Evolutionary conservation across 2,888 invertebrate genomes (phyloP).

Genomic region (Stramonita haemastoma): DNA sequence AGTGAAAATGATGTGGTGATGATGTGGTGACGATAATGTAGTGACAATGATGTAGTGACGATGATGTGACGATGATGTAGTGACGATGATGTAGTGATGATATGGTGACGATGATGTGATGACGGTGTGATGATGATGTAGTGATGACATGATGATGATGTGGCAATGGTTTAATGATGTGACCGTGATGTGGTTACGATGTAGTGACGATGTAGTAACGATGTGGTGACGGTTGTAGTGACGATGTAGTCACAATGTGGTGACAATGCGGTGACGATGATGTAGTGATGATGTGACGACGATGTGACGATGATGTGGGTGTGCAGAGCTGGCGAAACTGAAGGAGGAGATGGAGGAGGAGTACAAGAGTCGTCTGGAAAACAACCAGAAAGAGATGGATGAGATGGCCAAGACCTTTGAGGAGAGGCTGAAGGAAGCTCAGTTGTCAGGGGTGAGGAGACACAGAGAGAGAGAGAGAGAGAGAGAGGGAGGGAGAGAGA

Average conservation of each 20-base stretch:
- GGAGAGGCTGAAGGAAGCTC: constrained; percentile 74
- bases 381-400: constrained; percentile 80
- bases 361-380: constrained; percentile 77
- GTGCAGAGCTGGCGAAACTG: not conserved
- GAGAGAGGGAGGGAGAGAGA: constrained; percentile 76
- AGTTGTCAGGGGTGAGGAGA: constrained; percentile 47
- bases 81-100: not conserved
- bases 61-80: not conserved
- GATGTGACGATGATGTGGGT: not conserved
- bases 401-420: constrained; percentile 79
- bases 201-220: not conserved
- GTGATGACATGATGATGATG: not conserved
- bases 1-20: too few species aligned
- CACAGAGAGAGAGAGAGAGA: constrained; percentile 56
- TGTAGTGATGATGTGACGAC: not conserved
- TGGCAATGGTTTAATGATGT: not conserved
- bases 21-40: not conserved
- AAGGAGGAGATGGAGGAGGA: constrained; percentile 73
- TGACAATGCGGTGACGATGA: not conserved
- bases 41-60: not conserved
- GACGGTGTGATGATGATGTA: too few species aligned
- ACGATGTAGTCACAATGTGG: not conserved
- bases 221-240: not conserved
- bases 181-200: not conserved
- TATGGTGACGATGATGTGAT: not conserved